Base-by-base conservation (phyloP, 2,113 vertebrate genomes). In the Collichthys lucidus region DNA sequence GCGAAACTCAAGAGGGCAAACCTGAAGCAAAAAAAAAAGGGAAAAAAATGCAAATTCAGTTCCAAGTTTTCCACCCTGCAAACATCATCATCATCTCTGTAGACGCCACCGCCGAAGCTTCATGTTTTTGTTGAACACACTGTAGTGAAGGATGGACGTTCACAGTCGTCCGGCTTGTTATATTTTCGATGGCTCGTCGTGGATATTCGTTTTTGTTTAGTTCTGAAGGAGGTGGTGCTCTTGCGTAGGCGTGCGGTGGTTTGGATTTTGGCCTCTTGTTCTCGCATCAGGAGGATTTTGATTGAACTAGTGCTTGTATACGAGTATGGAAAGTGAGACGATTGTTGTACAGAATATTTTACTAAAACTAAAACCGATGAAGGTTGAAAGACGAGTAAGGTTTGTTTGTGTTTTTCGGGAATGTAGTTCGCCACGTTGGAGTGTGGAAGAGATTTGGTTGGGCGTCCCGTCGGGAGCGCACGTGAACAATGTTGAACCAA, bases 21-120 rank as follows among this genome's bases (percentile, higher is more conserved):
- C 24, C 42, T 69, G 63, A 84, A 67, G 76, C 8, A 17, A 2
- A 76, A 47, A 46, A 68, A 85, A 84, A 85, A 79, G 81, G 86
- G 4, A 83, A 87, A 35, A 71, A 86, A 86, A 86, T 80, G 85
- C 35, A 61, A 62, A 46, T 46, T 4, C 1, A 53, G 40, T 40
- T 40, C 29, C 56, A 47, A 7, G 26, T 60, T 79, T 66, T 75
- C 29, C 49, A 53, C 24, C 50, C 63, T 31, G 63, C 46, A 26
- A 4, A 40, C 35, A 40, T 40, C 35, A 40, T 9, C 61, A 17
- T 2, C 29, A 3, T 55, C 83, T 42, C 12, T 31, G 40, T 55
- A 1, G 55, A 74, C 17, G 2, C 31, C 19, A 3, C 42, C 77
- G 29, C 72, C 62, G 44, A 60, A 61, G 80, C 65, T 35, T 80